Evolutionary conservation across 37 sponge, comb jelly and placozoan genomes (phyloP), one percentile per base, ranked within the genome.

Genomic region (Ephydatia muelleri): DNA sequence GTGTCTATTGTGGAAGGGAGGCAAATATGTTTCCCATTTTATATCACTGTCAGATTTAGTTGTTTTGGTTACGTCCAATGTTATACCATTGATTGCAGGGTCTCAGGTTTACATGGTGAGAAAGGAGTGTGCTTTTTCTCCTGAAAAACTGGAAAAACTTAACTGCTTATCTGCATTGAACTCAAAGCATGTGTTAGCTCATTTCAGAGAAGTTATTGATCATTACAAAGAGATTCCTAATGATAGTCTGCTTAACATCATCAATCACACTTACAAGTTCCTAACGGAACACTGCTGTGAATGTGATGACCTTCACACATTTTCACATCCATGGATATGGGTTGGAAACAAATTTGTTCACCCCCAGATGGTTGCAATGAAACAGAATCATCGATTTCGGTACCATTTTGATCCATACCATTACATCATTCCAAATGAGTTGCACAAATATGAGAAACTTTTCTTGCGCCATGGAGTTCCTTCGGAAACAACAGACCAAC

Each of bases 1-100:
- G 64, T 29, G 80, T 65, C 80, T 79, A 21, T 14, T 0, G 29
- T 79, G 80, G 80, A 12, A 23, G 13, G 80, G 80, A 49, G 23
- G 48, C 16, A 4, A 57, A 19, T 13, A 11, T 57, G 0, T 1
- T 14, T 57, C 57, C 1, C 57, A 57, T 11, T 5, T 57, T 14
- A 57, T 57, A 1, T 57, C 57, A 13, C 16, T 13, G 9, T 57
- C 14, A 19, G 57, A 57, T 1, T 57, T 21, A 57, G 39, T 27
- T 39, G 35, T 76, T 21, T 21, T 34, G 28, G 16, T 40, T 5
- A 39, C 13, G 39, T 36, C 77, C 1, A 16, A 76, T 36, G 35
- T 39, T 28, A 28, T 76, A 28, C 39, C 77, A 39, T 34, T 27
- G 0, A 76, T 76, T 36, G 77, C 77, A 36, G 77, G 77, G 39